Conservation (phyloP, 2,888 invertebrate genomes). For the Graphium colonna region DNA sequence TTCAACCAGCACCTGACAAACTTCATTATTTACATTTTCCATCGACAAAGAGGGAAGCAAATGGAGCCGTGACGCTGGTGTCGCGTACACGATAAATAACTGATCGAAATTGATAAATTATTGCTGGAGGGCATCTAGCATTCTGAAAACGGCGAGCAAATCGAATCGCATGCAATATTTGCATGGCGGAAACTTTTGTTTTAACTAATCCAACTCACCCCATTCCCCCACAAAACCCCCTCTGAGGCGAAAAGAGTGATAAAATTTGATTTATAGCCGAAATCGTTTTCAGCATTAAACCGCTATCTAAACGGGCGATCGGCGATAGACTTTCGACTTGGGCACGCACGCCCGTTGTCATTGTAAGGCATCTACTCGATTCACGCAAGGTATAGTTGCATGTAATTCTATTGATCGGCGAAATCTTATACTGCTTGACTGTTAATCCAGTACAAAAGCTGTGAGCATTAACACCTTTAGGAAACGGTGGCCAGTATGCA, state of each 20-base stretch:
- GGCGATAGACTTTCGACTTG: constrained; percentile 5
- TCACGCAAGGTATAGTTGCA: constrained; percentile 31
- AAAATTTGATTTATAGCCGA: constrained; percentile 18
- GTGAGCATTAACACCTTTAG: neutral
- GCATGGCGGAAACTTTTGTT: constrained; percentile 14
- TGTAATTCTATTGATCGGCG: constrained; percentile 34
- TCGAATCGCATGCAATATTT: constrained; percentile 9
- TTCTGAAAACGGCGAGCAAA: constrained; percentile 1
- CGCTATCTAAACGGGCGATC: constrained; percentile 14
- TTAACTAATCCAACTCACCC: neutral
- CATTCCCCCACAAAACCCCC: neutral
- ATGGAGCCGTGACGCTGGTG: neutral
- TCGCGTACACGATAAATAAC: neutral
- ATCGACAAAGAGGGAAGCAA: neutral
- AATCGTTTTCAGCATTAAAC: constrained; percentile 14
- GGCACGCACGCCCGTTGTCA: constrained; percentile 15
- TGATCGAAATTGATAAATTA: neutral
- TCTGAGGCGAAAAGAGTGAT: constrained; percentile 16
- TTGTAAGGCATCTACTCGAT: constrained; percentile 30
- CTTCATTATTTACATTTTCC: neutral
- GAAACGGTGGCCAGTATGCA: neutral
- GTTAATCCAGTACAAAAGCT: constrained; percentile 20
- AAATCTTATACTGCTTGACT: constrained; percentile 24
- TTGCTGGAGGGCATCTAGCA: too few relatives aligned
- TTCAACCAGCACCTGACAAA: neutral